Conservation (phyloP, 2,797 vertebrate genomes). For the Triplophysa bombifrons region DNA sequence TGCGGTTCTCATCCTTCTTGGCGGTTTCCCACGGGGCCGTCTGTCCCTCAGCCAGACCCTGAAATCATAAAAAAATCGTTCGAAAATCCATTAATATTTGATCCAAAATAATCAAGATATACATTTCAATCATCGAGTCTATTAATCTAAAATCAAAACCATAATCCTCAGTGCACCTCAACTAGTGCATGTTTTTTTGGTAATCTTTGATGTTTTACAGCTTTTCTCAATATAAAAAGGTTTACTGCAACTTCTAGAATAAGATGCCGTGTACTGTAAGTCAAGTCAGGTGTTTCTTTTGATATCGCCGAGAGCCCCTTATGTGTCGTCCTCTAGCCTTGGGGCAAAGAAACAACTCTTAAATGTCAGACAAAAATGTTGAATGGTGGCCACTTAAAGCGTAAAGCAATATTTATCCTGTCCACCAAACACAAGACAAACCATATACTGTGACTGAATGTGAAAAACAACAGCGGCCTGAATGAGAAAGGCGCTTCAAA, state of each 20-base stretch:
- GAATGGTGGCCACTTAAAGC: constrained; percentile 16
- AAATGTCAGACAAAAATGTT: constrained; percentile 8
- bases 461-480: constrained; percentile 9
- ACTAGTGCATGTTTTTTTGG: not conserved
- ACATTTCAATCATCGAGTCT: not conserved
- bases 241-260: constrained; percentile 13
- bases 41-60: constrained; percentile 95
- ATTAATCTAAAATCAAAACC: not conserved
- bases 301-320: not conserved
- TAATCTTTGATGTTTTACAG: not conserved
- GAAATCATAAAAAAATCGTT: constrained; percentile 60
- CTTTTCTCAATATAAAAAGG: not conserved
- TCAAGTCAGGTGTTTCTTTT: not conserved
- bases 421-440: constrained; percentile 25
- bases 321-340: constrained; percentile 23
- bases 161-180: not conserved
- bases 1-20: constrained; percentile 97
- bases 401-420: constrained; percentile 23
- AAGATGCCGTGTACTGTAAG: not conserved
- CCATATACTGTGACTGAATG: constrained; percentile 38
- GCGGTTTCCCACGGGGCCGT: constrained; percentile 96
- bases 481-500: constrained; percentile 29
- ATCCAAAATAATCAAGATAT: constrained; percentile 3
- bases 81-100: not conserved
- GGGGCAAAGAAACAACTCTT: constrained; percentile 31